A percentile compares a stretch with the other conserved stretches of the same genome.
Conservation (phyloP, 2,797 vertebrate genomes). For the Sebastes ruberrimus region DNA sequence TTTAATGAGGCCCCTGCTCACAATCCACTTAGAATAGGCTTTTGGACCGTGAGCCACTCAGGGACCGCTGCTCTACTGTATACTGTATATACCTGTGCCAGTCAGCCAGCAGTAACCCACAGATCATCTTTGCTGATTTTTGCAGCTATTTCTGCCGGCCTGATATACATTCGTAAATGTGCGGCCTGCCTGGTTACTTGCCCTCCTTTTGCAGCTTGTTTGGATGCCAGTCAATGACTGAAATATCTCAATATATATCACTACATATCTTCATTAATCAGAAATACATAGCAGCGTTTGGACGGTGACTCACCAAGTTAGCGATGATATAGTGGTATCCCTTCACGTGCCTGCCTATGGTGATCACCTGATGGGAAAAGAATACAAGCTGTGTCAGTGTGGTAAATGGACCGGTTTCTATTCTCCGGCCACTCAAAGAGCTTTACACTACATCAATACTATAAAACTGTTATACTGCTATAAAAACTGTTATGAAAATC, state of each 20-base stretch:
- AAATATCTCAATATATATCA: background rate
- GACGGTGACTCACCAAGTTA: slow-evolving; percentile 83
- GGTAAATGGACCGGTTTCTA: background rate
- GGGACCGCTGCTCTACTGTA: background rate
- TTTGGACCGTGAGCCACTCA: background rate
- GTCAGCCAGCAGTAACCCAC: background rate
- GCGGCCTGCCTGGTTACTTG: background rate
- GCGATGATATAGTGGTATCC: slow-evolving; percentile 98
- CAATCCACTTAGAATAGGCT: background rate
- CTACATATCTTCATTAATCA: background rate
- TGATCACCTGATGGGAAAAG: slow-evolving; percentile 89
- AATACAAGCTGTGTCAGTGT: background rate
- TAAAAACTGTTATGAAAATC: too few relatives aligned
- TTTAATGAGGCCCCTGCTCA: too few relatives aligned
- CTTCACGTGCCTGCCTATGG: slow-evolving; percentile 96
- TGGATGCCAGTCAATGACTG: background rate
- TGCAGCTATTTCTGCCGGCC: background rate
- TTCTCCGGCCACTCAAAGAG: too few relatives aligned
- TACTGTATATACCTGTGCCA: background rate
- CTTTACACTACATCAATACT: too few relatives aligned
- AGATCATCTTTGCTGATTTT: background rate
- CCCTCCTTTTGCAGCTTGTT: background rate
- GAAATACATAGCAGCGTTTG: background rate
- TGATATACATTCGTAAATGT: background rate
- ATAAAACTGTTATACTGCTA: too few relatives aligned